A percentile compares a stretch with the other conserved stretches of the same genome.
These are phyloP conservation scores for Bedellia somnulentella DNA, from an alignment of 2,888 invertebrate genomes.

Conservation along the genomic window DNA sequence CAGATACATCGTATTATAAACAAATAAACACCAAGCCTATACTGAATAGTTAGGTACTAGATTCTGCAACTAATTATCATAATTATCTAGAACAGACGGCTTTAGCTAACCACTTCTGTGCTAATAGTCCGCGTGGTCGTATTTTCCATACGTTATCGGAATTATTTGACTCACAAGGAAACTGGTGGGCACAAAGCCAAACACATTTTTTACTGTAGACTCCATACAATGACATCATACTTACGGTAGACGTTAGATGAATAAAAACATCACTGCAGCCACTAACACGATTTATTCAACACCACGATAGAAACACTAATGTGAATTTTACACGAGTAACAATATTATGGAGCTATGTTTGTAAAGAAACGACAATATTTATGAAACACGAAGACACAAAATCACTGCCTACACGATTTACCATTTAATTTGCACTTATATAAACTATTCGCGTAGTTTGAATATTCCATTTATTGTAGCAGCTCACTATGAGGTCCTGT, in stretches of 20 bases:
- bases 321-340: too few species aligned
- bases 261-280: constrained; percentile 53
- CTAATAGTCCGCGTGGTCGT: constrained; percentile 37
- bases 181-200: constrained; percentile 58
- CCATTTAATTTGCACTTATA: constrained; percentile 18
- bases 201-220: constrained; percentile 48
- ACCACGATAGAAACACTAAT: constrained; percentile 5
- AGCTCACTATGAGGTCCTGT: too few species aligned
- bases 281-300: constrained; percentile 19
- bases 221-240: constrained; percentile 54
- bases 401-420: constrained; percentile 45
- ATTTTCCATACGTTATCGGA: constrained; percentile 31
- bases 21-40: background rate
- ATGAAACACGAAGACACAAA: constrained; percentile 35
- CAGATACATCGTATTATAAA: constrained; percentile 2
- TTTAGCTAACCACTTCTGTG: constrained; percentile 40
- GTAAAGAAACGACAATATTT: constrained; percentile 23
- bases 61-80: constrained; percentile 21
- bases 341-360: too few species aligned
- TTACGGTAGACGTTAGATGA: constrained; percentile 47
- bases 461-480: too few species aligned
- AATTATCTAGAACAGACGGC: constrained; percentile 27
- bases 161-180: constrained; percentile 42
- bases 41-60: background rate
- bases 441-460: too few species aligned